phyloP scores from a whole-genome alignment of 1,140 invertebrate species.

The Eciton burchellii region DNA sequence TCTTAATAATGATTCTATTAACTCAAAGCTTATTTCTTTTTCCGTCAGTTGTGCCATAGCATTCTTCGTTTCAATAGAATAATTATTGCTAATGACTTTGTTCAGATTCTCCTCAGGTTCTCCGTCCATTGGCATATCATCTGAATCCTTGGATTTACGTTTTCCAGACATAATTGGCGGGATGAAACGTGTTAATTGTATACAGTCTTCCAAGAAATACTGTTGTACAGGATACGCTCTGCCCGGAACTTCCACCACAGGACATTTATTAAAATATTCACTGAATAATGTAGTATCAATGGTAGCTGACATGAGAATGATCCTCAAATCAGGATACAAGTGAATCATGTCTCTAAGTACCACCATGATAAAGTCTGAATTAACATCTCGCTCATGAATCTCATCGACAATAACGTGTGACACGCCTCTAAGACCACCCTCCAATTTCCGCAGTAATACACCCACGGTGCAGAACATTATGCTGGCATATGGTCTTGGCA shows the following conservation, averaged over 20 bases:
- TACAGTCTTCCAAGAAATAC: slow-evolving; percentile 96
- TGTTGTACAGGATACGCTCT: slow-evolving; percentile 93
- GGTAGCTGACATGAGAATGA: slow-evolving; percentile 99
- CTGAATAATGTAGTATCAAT: slow-evolving; percentile 96
- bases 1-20: slow-evolving; percentile 93
- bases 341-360: slow-evolving; percentile 96
- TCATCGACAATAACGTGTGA: slow-evolving; percentile 98
- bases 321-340: slow-evolving; percentile 94
- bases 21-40: slow-evolving; percentile 96
- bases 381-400: slow-evolving; percentile 98
- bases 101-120: slow-evolving; percentile 93
- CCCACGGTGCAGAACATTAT: slow-evolving; percentile 98
- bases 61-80: slow-evolving; percentile 87
- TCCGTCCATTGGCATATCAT: slow-evolving; percentile 88
- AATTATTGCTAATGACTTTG: slow-evolving; percentile 85
- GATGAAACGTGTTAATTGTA: slow-evolving; percentile 93
- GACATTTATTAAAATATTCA: slow-evolving; percentile 96
- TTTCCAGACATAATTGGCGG: slow-evolving; percentile 90
- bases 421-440: slow-evolving; percentile 93
- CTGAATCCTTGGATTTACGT: slow-evolving; percentile 88
- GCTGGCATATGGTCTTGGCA: slow-evolving; percentile 96
- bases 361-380: slow-evolving; percentile 98
- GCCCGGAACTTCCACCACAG: slow-evolving; percentile 92
- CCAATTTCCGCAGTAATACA: slow-evolving; percentile 96
- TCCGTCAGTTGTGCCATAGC: slow-evolving; percentile 93